Evolutionary conservation across 2,113 vertebrate genomes (phyloP), one percentile per base, ranked within the genome.

Genomic region (Lynx canadensis): DNA sequence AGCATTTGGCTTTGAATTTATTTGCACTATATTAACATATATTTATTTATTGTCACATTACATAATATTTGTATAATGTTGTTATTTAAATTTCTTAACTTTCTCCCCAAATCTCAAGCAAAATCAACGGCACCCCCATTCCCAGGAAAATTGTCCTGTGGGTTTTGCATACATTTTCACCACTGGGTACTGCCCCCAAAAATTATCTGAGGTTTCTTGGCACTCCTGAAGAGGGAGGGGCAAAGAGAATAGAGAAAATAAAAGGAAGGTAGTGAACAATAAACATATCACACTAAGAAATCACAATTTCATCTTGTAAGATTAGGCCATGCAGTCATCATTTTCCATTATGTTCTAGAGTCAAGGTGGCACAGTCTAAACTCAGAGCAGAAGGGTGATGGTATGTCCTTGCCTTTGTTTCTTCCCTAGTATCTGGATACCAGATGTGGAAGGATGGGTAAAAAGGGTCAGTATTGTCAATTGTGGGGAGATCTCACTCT

Each of bases 401-500:
- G 3, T 4, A 4, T 29, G 16, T 60, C 41, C 45, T 94, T 74
- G 12, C 50, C 18, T 93, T 57, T 76, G 45, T 76, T 92, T 85
- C 65, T 84, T 80, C 73, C 50, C 14, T 9, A 81, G 68, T 31
- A 14, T 94, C 80, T 60, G 5, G 36, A 45, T 66, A 18, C 21
- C 12, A 1, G 16, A 79, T 33, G 71, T 57, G 0, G 15, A 87
- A 94, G 48, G 63, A 83, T 92, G 21, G 21, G 31, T 60, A 60
- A 74, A 95, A 11, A 71, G 19, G 50, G 23, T 38, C 50, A 65
- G 9, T 31, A 50, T 9, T 80, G 65, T 45, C 89, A 52, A 10
- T 97, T 92, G 91, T 48, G 27, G 14, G 29, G 89, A 97, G 92
- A 74, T 69, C 25, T 63, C 45, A 90, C 45, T 74, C 82, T 82